A percentile compares a stretch with the other conserved stretches of the same genome.
Evolutionary conservation across 2,113 vertebrate species (phyloP).

Genomic region (Dipodomys stephensi): DNA sequence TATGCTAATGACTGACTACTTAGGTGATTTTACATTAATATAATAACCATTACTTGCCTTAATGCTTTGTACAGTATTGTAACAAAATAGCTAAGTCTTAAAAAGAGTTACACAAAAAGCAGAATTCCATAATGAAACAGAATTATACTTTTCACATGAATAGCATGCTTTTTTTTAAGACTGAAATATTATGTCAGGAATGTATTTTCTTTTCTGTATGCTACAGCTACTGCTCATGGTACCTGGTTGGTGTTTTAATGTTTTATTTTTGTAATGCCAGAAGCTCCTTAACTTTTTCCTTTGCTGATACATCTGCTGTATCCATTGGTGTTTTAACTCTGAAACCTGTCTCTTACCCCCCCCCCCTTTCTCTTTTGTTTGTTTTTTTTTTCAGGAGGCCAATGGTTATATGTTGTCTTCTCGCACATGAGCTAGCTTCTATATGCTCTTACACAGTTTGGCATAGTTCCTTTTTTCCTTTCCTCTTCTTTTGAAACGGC

Average conservation of each 20-base stretch:
- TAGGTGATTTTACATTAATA: constrained; percentile 89
- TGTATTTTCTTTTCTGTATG: constrained; percentile 66
- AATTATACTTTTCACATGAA: constrained; percentile 79
- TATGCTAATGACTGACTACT: constrained; percentile 88
- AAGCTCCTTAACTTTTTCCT: constrained; percentile 49
- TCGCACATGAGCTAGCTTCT: background rate
- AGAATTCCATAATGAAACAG: constrained; percentile 84
- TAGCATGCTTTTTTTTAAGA: constrained; percentile 73
- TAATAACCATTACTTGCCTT: constrained; percentile 89
- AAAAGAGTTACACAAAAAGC: constrained; percentile 83
- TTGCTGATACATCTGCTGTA: constrained; percentile 53
- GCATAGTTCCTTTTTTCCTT: background rate
- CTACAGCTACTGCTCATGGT: constrained; percentile 69
- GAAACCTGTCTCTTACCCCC: background rate
- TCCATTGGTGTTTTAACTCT: constrained; percentile 39
- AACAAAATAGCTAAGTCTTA: constrained; percentile 83
- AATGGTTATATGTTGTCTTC: background rate
- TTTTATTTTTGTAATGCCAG: background rate
- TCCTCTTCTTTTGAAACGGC: background rate
- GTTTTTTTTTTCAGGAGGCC: background rate
- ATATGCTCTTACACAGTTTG: constrained; percentile 44
- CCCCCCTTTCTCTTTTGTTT: background rate
- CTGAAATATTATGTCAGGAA: constrained; percentile 77
- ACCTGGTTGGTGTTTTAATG: background rate
- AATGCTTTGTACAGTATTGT: constrained; percentile 81